phyloP scores from a whole-genome alignment of 1,140 invertebrate genomes.

The Eurytemora carolleeae region DNA sequence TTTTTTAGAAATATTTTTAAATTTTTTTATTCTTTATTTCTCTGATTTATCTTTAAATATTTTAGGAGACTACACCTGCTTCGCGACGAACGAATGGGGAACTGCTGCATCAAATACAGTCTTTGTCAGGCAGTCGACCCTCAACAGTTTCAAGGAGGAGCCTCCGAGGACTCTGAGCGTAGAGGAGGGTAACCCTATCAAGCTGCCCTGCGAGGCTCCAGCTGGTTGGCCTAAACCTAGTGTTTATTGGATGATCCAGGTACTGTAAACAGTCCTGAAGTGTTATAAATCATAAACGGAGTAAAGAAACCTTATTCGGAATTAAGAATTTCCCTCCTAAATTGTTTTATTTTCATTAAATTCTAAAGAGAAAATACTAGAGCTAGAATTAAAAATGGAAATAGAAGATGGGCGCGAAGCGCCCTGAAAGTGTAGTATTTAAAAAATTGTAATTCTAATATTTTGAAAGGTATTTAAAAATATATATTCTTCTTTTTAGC shows the following conservation, averaged over 20 bases:
- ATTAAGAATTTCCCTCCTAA: no score
- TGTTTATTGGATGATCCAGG: conserved; percentile 74
- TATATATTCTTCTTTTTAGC: no score
- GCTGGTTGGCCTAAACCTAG: conserved; percentile 83
- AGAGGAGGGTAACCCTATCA: conserved; percentile 65
- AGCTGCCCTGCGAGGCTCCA: conserved; percentile 65
- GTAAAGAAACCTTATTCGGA: no score
- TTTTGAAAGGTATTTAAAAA: no score
- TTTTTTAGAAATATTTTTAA: no score
- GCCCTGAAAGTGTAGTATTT: no score
- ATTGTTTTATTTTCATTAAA: background rate
- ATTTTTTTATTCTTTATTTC: no score
- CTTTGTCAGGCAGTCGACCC: conserved; percentile 76
- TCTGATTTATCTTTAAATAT: no score
- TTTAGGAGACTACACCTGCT: conserved; percentile 79
- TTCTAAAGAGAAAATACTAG: background rate
- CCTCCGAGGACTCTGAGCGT: conserved; percentile 38
- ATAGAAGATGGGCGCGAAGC: no score
- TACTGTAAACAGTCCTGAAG: conserved; percentile 19
- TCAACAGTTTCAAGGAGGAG: conserved; percentile 73
- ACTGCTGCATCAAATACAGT: conserved; percentile 82
- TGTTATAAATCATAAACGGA: no score
- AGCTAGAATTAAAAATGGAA: no score
- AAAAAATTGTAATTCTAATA: no score
- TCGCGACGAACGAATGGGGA: conserved; percentile 84